A percentile compares a stretch with the other conserved stretches of the same genome.
phyloP scores from a whole-genome alignment of 2,888 invertebrate species.

The Palloptera scutellata region DNA sequence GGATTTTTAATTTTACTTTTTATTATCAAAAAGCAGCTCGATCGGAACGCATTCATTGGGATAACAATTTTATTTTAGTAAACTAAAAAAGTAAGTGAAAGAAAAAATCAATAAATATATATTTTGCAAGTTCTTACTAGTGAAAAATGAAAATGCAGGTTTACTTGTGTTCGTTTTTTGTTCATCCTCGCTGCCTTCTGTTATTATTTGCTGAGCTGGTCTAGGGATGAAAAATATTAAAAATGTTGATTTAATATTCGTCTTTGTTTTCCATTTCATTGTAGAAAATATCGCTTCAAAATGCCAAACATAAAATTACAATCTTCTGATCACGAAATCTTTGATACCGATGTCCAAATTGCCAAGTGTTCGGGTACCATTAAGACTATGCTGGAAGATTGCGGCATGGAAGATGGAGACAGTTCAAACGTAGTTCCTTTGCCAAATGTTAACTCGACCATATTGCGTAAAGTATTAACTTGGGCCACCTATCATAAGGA shows the following conservation, averaged over 20 bases:
- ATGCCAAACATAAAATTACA: slow-evolving; percentile 96
- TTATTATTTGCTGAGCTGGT: too few relatives aligned
- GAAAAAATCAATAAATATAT: too few relatives aligned
- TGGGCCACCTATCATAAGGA: slow-evolving; percentile 96
- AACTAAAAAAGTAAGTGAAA: too few relatives aligned
- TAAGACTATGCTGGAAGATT: slow-evolving; percentile 96
- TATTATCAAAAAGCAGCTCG: too few relatives aligned
- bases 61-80: too few relatives aligned
- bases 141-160: too few relatives aligned
- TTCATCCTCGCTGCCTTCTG: too few relatives aligned
- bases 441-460: slow-evolving; percentile 97
- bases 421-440: slow-evolving; percentile 91
- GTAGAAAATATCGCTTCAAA: slow-evolving; percentile 58
- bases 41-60: too few relatives aligned
- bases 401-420: slow-evolving; percentile 88
- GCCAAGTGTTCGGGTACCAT: slow-evolving; percentile 98
- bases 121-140: too few relatives aligned
- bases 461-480: slow-evolving; percentile 91
- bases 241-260: background rate
- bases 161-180: too few relatives aligned
- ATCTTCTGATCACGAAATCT: slow-evolving; percentile 94
- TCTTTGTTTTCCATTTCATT: slow-evolving; percentile 31
- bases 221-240: too few relatives aligned
- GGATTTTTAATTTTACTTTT: too few relatives aligned
- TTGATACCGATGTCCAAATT: slow-evolving; percentile 95